Conservation (phyloP, 2,113 vertebrate genomes). For the Psilopogon haemacephalus region DNA sequence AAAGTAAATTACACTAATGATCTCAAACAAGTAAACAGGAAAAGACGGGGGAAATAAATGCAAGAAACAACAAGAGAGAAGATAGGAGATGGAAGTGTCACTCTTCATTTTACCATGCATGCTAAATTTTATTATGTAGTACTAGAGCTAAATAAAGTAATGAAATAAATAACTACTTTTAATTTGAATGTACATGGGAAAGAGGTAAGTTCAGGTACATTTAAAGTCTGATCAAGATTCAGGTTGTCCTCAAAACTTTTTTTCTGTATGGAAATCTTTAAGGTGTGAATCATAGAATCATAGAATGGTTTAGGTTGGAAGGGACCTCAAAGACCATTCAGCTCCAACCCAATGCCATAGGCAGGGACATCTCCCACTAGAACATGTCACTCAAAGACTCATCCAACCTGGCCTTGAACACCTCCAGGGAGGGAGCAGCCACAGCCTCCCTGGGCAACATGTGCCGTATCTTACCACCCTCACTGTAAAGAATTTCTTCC, state of each 20-base stretch:
- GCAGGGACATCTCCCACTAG: too few species aligned
- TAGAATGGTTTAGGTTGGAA: too few species aligned
- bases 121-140: background rate
- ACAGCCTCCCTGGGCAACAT: too few species aligned
- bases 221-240: background rate
- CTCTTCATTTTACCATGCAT: fast-evolving
- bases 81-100: fast-evolving
- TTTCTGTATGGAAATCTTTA: background rate
- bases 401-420: too few species aligned
- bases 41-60: background rate
- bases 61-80: background rate
- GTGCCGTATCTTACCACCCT: too few species aligned
- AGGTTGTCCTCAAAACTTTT: background rate
- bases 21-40: fast-evolving
- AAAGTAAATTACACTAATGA: background rate
- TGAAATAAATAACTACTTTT: background rate
- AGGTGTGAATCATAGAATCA: too few species aligned
- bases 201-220: background rate
- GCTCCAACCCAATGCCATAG: too few species aligned
- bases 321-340: too few species aligned
- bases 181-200: background rate
- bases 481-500: too few species aligned
- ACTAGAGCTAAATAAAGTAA: background rate
- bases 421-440: too few species aligned
- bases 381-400: too few species aligned